Conservation (phyloP, 2,888 invertebrate species). For the Tetranychus truncatus region DNA sequence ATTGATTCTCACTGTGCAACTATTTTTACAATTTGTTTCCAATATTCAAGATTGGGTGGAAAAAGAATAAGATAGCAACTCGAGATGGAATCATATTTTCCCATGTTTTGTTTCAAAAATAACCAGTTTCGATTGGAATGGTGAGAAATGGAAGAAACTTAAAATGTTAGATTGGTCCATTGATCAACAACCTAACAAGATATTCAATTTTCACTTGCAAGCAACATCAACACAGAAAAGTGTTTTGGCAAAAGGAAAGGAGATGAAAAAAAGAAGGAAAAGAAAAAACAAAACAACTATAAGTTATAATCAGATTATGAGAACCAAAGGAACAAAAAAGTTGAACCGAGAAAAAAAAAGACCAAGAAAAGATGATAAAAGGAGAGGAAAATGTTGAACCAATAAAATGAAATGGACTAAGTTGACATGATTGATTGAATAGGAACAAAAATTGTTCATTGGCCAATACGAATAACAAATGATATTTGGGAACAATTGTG, state of each 20-base stretch:
- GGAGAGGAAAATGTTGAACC: neutral
- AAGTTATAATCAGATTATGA: neutral
- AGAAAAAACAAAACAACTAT: no score
- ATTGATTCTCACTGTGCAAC: no score
- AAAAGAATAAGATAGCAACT: no score
- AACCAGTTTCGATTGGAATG: neutral
- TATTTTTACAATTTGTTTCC: no score
- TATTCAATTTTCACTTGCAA: neutral
- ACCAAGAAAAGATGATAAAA: neutral
- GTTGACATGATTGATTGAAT: constrained; percentile 2
- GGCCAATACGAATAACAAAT: neutral
- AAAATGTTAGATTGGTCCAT: neutral
- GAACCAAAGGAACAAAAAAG: neutral
- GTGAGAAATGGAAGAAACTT: neutral
- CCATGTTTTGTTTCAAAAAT: neutral
- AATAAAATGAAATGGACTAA: neutral
- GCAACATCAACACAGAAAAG: neutral
- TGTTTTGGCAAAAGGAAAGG: neutral
- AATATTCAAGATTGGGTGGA: no score
- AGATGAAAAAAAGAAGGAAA: neutral
- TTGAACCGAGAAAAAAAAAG: neutral
- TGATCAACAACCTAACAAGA: neutral
- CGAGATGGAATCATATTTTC: no score
- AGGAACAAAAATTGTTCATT: neutral
- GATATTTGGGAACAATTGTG: neutral